Percentiles rank a stretch among this genome's conserved stretches.
phyloP scores from a whole-genome alignment of 1,140 invertebrate species.

The Tetramorium parvispinum region DNA sequence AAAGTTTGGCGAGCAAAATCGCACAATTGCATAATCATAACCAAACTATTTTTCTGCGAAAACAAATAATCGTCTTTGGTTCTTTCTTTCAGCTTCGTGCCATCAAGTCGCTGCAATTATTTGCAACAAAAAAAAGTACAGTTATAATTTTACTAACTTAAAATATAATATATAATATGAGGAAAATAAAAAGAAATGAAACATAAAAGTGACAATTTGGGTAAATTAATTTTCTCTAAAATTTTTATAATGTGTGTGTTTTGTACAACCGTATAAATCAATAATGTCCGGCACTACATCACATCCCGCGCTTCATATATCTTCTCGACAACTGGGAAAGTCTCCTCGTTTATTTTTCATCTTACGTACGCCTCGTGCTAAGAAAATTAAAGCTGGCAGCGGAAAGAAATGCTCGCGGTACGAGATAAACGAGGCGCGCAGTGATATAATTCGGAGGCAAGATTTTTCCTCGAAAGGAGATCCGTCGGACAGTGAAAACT shows the following conservation, averaged over 20 bases:
- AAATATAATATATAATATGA: no score
- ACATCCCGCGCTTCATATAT: constrained; percentile 35
- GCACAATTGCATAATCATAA: neutral
- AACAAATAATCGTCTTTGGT: neutral
- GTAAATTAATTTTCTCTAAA: neutral
- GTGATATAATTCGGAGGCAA: constrained; percentile 36
- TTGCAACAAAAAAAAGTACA: neutral
- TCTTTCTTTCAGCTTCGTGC: neutral
- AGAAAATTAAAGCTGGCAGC: constrained; percentile 45
- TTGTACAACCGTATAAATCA: constrained; percentile 9
- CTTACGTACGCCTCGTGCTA: constrained; percentile 14
- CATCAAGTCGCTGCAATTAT: neutral
- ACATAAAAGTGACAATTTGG: neutral
- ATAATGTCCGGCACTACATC: constrained; percentile 20
- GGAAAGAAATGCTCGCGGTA: constrained; percentile 31
- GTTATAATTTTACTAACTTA: neutral
- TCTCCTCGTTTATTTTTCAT: constrained; percentile 31
- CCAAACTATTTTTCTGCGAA: neutral
- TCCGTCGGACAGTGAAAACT: constrained; percentile 29
- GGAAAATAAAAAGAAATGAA: neutral
- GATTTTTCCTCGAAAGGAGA: neutral
- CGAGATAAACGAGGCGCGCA: constrained; percentile 55
- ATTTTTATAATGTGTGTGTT: constrained; percentile 3
- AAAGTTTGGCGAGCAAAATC: neutral
- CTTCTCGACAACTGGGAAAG: constrained; percentile 13